These are phyloP conservation scores for Schizaphis graminum DNA, from an alignment of 2,888 invertebrate species.

Conservation along the genomic window DNA sequence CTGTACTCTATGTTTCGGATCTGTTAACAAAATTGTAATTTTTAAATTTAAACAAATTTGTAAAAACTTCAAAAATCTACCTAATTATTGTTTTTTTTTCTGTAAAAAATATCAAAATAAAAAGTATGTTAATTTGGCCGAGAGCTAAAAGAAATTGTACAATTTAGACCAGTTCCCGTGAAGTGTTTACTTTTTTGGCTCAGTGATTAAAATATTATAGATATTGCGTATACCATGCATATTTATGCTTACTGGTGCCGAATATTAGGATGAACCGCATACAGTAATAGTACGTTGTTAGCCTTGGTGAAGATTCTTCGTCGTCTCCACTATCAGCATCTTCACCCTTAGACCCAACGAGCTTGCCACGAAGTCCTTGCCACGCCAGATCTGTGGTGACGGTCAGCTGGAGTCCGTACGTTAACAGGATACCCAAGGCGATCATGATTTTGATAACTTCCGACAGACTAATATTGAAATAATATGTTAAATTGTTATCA, in stretches of 20 bases:
- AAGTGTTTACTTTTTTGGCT: background rate
- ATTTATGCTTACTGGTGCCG: slow-evolving; percentile 30
- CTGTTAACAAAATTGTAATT: no score
- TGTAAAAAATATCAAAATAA: no score
- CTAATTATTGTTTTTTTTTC: no score
- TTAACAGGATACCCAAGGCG: slow-evolving; percentile 88
- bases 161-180: no score
- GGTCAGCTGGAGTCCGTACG: slow-evolving; percentile 93
- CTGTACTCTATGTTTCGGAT: no score
- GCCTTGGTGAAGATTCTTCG: background rate
- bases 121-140: no score
- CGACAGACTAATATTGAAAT: slow-evolving; percentile 72
- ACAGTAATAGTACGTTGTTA: background rate
- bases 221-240: background rate
- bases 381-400: slow-evolving; percentile 93
- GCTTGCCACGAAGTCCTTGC: slow-evolving; percentile 69
- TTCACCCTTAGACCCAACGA: background rate
- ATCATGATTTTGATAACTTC: slow-evolving; percentile 87
- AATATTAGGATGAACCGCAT: slow-evolving; percentile 36
- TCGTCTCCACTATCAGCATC: background rate
- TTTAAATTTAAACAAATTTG: no score
- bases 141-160: background rate
- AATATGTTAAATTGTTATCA: background rate
- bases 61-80: no score
- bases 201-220: background rate